Percentiles rank a stretch among this genome's conserved stretches.
Evolutionary conservation across 2,888 invertebrate genomes (phyloP).

Genomic region (Dione vanillae): DNA sequence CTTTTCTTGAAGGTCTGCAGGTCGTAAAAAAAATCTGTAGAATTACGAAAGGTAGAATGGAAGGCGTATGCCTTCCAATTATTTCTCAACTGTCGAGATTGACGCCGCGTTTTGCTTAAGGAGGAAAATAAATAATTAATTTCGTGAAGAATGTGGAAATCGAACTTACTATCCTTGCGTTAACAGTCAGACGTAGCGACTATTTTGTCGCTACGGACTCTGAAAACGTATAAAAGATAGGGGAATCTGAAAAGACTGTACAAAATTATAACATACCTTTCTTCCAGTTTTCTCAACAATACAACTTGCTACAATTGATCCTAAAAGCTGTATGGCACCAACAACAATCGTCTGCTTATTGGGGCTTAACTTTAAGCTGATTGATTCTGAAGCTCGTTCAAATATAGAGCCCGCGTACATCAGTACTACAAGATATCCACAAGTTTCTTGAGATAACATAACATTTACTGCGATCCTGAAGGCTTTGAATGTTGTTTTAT

Average conservation of each 20-base stretch:
- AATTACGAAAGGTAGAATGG: too few species aligned
- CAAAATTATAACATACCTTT: constrained; percentile 59
- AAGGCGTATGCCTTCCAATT: too few species aligned
- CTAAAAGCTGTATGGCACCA: constrained; percentile 72
- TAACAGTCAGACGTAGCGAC: not conserved
- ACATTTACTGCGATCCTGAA: constrained; percentile 77
- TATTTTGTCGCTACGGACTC: too few species aligned
- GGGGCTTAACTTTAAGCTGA: constrained; percentile 72
- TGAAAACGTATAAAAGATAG: not conserved
- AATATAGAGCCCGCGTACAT: constrained; percentile 81
- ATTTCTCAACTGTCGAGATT: too few species aligned
- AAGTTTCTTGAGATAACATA: constrained; percentile 79
- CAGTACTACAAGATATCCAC: constrained; percentile 79
- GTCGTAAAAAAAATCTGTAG: too few species aligned
- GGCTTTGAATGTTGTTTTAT: constrained; percentile 78
- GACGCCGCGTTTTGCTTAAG: too few species aligned
- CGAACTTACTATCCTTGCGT: not conserved
- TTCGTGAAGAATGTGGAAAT: too few species aligned
- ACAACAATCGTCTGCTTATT: constrained; percentile 80
- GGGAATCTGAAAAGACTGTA: not conserved
- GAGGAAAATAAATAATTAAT: too few species aligned
- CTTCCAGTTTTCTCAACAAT: constrained; percentile 78
- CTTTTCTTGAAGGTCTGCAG: too few species aligned
- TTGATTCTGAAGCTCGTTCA: constrained; percentile 74
- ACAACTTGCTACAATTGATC: constrained; percentile 76